phyloP scores from a whole-genome alignment of 2,113 vertebrate genomes.

The Petrocephalus microphthalmus region DNA sequence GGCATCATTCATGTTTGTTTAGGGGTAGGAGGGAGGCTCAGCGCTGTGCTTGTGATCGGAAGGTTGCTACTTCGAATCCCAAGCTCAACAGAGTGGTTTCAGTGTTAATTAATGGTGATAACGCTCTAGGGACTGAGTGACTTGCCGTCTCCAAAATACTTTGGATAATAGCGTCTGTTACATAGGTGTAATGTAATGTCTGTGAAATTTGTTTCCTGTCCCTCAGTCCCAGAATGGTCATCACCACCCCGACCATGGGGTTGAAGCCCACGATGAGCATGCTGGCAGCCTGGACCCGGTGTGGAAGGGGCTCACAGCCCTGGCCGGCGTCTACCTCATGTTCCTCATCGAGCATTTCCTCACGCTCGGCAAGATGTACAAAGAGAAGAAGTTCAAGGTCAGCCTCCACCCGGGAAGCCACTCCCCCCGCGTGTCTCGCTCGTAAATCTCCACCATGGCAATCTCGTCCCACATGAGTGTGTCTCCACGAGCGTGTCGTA shows the following conservation, averaged over 20 bases:
- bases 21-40: no score
- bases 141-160: background rate
- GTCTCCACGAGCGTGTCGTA: background rate
- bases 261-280: constrained; percentile 24
- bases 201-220: background rate
- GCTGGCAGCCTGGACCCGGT: constrained; percentile 71
- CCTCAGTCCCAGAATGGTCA: constrained; percentile 56
- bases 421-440: background rate
- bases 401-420: background rate
- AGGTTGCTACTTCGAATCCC: no score
- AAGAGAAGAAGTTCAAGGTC: constrained; percentile 96
- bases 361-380: constrained; percentile 93
- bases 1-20: background rate
- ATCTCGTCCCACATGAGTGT: background rate
- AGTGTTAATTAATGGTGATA: background rate
- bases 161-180: background rate
- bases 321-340: constrained; percentile 93
- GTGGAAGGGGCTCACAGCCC: constrained; percentile 87
- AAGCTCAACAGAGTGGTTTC: background rate
- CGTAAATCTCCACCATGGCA: background rate
- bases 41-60: no score
- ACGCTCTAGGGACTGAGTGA: background rate
- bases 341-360: constrained; percentile 95
- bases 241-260: constrained; percentile 36
- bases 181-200: background rate